Evolutionary conservation across 2,113 vertebrate genomes (phyloP), one percentile per base, ranked within the genome.

Genomic region (Lepisosteus oculatus): DNA sequence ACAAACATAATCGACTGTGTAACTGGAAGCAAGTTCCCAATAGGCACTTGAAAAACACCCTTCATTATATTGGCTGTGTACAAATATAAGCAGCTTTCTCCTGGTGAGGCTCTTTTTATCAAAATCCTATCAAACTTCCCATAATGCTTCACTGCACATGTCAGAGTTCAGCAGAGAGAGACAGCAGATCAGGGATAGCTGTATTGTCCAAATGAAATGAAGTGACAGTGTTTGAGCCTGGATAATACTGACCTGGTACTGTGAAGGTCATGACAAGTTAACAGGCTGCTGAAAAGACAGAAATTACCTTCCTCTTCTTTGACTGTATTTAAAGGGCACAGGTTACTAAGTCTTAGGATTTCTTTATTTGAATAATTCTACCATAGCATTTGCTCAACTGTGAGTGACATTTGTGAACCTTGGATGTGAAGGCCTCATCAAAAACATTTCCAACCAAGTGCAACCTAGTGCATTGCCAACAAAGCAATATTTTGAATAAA

Each of bases 201-300:
- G 82, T 82, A 85, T 86, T 86, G 85, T 85, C 84, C 79, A 75
- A 79, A 84, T 79, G 87, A 86, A 87, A 86, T 84, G 81, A 87
- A 87, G 84, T 81, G 68, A 83, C 68, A 14, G 17, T 59, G 66
- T 75, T 71, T 68, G 66, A 79, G 79, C 77, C 72, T 69, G 70
- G 78, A 81, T 79, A 70, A 75, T 73, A 78, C 61, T 69, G 70
- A 57, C 67, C 71, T 69, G 55, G 12, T 15, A 69, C 1, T 12
- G 29, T 43, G 67, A 69, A 8, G 64, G 59, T 68, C 54, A 78
- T 43, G 65, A 55, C 75, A 73, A 51, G 41, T 78, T n/a, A 80
- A 68, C 9, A 42, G 6, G 17, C 43, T 45, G 42, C 45, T 65
- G 47, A 15, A 73, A 61, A 51, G 17, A 71, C 54, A 67, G 17